Base-by-base conservation (phyloP, 2,113 vertebrate genomes). In the Gambusia holbrooki region DNA sequence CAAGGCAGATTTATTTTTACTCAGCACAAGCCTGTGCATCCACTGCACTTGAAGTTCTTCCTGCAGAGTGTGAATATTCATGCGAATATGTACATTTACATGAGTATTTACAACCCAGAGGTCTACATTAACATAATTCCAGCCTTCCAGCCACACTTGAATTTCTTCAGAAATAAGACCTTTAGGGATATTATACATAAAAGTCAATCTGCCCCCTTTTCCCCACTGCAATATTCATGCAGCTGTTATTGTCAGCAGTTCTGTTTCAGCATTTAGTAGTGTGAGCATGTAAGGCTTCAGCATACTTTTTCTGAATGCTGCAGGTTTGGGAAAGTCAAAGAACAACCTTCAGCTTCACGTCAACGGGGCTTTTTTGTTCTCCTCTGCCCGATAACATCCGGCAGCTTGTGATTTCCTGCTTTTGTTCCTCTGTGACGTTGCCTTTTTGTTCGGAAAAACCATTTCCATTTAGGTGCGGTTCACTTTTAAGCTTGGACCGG, bases 381-480 rank as follows among this genome's bases (percentile, higher is more conserved):
- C 81, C 76, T 66, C 63, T 15, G 66, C 48, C 63, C 42, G 81
- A 84, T 76, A 77, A 84, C 81, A 77, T 73, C 45, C 27, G 71
- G 73, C 74, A 64, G 60, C 66, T 45, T 28, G 64, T 0, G 10
- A 72, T 73, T 89, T 90, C 90, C 89, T 93, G 82, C 83, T 82
- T 90, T 92, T 92, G 85, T 88, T 88, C 82, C 62, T 79, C n/a
- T 32, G 7, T 58, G 77, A 76, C 78, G 9, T 82, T 84, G 83
- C 81, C 68, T 73, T 42, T 42, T 17, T 79, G 76, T 86, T 86
- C 76, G 70, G 73, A 66, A 72, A 42, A 12, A 62, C 25, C 71
- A 42, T 85, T 14, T 15, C 29, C 73, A 42, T 85, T 14, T 15
- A 40, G 77, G 40, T 76, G 79, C 66, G 33, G 48, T 66, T 45